These are phyloP conservation scores for Sebastes vulpes DNA, from an alignment of 2,797 vertebrate genomes.

Conservation along the genomic window DNA sequence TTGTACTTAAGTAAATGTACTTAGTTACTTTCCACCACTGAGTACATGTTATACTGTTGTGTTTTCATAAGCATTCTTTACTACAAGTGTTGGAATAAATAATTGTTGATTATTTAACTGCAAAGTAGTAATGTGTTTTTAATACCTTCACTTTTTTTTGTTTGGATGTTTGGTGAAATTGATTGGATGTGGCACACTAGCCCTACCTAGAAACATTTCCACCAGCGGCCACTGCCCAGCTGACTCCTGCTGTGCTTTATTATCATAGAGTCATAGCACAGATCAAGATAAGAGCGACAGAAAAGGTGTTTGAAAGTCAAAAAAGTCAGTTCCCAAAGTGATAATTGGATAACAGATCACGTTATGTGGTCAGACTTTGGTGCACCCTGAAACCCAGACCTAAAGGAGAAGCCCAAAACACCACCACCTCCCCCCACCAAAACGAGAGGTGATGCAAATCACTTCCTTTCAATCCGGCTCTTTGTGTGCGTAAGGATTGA, in stretches of 20 bases:
- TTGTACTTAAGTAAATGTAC: no score
- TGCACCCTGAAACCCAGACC: constrained; percentile 25
- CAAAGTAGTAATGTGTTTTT: no score
- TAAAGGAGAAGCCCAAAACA: constrained; percentile 42
- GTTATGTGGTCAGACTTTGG: constrained; percentile 13
- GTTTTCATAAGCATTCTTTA: no score
- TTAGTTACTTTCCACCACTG: no score
- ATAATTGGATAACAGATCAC: neutral
- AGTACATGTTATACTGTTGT: no score
- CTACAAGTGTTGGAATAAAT: no score
- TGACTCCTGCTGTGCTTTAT: neutral
- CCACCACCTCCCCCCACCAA: constrained; percentile 47
- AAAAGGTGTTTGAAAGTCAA: neutral
- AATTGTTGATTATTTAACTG: no score
- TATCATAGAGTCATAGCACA: neutral
- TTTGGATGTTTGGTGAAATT: no score
- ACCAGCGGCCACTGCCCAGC: neutral
- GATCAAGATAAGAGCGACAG: neutral
- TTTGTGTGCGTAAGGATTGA: constrained; percentile 80
- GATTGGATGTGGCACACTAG: no score
- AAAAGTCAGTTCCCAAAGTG: neutral
- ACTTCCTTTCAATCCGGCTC: constrained; percentile 83
- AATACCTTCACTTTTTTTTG: no score
- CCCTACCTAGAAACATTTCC: no score
- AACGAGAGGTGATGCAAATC: constrained; percentile 84